Conservation (phyloP, 2,888 invertebrate species). For the Malthinus flaveolus region DNA sequence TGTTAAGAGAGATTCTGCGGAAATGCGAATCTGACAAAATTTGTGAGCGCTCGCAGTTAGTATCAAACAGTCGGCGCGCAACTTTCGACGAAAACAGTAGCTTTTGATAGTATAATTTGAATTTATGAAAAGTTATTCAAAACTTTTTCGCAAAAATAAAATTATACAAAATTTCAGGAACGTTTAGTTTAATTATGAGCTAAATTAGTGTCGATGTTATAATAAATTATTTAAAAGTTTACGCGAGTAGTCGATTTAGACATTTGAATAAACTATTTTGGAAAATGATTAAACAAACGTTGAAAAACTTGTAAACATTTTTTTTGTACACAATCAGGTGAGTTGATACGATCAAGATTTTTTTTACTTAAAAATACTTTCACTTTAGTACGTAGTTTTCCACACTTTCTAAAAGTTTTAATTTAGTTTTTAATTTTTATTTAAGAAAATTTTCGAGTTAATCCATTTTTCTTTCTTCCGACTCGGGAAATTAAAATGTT, state of each 20-base stretch:
- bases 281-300: slow-evolving; percentile 3
- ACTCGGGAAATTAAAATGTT: not conserved
- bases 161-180: not conserved
- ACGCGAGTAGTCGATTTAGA: not conserved
- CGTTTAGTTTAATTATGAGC: not conserved
- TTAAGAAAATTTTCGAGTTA: not conserved
- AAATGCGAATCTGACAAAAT: slow-evolving; percentile 22
- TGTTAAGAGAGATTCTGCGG: slow-evolving; percentile 8
- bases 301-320: slow-evolving; percentile 1
- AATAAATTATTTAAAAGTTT: slow-evolving; percentile 5
- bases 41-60: slow-evolving; percentile 16
- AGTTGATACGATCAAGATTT: too few species aligned
- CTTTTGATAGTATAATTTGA: not conserved
- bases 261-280: not conserved
- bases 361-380: too few species aligned
- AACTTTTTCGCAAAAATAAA: slow-evolving; percentile 7
- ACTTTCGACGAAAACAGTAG: slow-evolving; percentile 16
- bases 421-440: not conserved
- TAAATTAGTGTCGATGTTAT: not conserved
- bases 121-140: not conserved
- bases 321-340: not conserved
- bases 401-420: not conserved
- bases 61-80: slow-evolving; percentile 23
- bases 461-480: not conserved
- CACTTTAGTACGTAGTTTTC: not conserved